Evolutionary conservation across 2,888 invertebrate genomes (phyloP), one percentile per base, ranked within the genome.

Genomic region (Athalia cordata): DNA sequence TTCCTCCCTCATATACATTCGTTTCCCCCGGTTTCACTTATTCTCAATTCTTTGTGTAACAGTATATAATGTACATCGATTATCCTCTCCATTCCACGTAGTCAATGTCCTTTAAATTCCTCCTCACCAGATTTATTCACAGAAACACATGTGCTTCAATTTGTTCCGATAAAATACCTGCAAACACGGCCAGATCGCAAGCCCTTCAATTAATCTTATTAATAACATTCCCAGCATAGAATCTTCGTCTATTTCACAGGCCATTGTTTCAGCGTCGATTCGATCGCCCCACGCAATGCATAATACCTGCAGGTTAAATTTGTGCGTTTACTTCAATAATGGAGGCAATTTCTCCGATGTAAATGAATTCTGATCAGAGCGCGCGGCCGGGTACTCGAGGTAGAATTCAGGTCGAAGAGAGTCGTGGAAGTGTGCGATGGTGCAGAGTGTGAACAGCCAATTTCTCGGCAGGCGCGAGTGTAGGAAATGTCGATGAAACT

Each of bases 291-390:
- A 13, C 57, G 45, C 57, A 52, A 57, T 29, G 29, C 29, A 29
- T 29, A 29, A 29, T 29, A 29, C 29, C 29, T 29, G 29, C 49
- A 13, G 76, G 47, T 78, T 55, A 75, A 75, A 75, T 75, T 75
- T 64, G 50, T 50, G 61, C 62, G 62, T 62, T 61, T 49, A 43
- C 6, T 61, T 45, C 29, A 64, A 55, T 59, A 77, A 79, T 79
- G 70, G 70, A 61, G 77, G 82, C 80, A 85, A 85, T 85, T 85
- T 81, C 78, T 80, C 81, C 81, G 81, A 83, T 84, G 83, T 84
- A 85, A 86, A 86, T 85, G 82, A 86, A 86, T 84, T 85, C 81
- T 81, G 29, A 29, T 29, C 29, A 29, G 29, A 80, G 78, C 67
- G 9, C 55, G 55, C 68, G 55, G 68, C 29, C 29, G 29, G 29